phyloP scores from a whole-genome alignment of 2,797 vertebrate genomes.

The Salarias fasciatus region DNA sequence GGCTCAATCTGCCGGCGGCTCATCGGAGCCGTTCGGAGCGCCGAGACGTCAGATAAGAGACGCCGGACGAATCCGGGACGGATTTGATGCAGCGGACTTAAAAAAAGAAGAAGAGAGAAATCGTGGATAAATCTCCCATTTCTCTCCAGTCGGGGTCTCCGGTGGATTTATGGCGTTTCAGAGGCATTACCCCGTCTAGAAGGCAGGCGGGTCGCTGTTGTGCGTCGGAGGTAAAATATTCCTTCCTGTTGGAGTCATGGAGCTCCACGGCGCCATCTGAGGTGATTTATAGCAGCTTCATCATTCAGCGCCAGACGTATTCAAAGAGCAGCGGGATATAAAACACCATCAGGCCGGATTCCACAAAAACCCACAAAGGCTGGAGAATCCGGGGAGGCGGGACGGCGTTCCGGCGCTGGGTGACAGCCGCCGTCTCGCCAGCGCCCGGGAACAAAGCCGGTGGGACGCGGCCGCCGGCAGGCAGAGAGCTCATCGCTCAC shows the following conservation, averaged over 20 bases:
- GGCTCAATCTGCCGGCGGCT: conserved; percentile 47
- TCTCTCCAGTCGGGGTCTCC: conserved; percentile 37
- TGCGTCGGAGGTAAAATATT: conserved; percentile 60
- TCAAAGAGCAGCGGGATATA: conserved; percentile 42
- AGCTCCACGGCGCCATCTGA: conserved; percentile 25
- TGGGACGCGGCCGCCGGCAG: conserved; percentile 24
- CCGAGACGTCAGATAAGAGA: conserved; percentile 48
- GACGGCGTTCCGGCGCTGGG: conserved; percentile 23
- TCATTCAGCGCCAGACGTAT: conserved; percentile 47
- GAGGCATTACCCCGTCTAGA: conserved; percentile 42
- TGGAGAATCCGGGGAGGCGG: conserved; percentile 24
- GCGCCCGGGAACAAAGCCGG: conserved; percentile 32
- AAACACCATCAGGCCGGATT: conserved; percentile 57
- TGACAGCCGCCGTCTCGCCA: conserved; percentile 42
- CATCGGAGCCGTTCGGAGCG: conserved; percentile 17
- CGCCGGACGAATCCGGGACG: conserved; percentile 19
- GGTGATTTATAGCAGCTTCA: conserved; percentile 63
- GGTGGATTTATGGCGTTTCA: conserved; percentile 56
- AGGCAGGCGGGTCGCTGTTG: conserved; percentile 41
- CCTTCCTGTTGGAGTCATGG: conserved; percentile 25
- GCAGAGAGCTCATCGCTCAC: conserved; percentile 36
- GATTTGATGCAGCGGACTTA: conserved; percentile 39
- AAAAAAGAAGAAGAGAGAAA: conserved; percentile 34
- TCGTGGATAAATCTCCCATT: conserved; percentile 39
- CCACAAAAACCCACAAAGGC: not conserved